These are phyloP conservation scores for Pardalotus punctatus DNA, from an alignment of 2,113 vertebrate genomes.

Conservation along the genomic window DNA sequence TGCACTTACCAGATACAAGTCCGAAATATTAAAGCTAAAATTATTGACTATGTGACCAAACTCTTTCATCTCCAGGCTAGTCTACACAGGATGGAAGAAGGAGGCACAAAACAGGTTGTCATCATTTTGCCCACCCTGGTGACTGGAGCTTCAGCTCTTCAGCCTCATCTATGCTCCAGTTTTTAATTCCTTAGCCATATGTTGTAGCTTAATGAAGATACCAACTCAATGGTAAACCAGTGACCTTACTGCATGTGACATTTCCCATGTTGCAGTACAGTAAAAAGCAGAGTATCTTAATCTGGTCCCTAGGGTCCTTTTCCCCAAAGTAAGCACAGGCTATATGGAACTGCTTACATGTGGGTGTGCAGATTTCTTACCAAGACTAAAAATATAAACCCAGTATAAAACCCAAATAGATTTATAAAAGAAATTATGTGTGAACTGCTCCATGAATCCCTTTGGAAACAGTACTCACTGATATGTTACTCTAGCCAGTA, in stretches of 20 bases:
- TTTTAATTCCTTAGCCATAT: not conserved
- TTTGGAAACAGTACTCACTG: not conserved
- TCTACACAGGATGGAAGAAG: not conserved
- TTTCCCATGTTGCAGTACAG: not conserved
- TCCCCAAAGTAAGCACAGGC: not conserved
- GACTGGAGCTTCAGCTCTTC: not conserved
- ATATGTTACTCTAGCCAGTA: not conserved
- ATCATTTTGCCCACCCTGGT: fast-evolving
- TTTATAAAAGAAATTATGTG: not conserved
- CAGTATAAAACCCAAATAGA: not conserved
- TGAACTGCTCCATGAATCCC: not conserved
- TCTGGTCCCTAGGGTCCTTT: not conserved
- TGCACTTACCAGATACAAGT: constrained; percentile 18
- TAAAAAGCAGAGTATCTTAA: not conserved
- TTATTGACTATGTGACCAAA: not conserved
- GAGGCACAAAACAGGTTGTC: not conserved
- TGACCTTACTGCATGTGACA: not conserved
- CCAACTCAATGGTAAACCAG: not conserved
- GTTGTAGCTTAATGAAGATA: not conserved
- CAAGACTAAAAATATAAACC: not conserved
- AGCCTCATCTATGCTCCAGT: not conserved
- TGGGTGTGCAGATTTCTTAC: not conserved
- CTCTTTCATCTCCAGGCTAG: not conserved
- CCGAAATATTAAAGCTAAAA: constrained; percentile 10
- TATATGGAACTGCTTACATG: not conserved